Evolutionary conservation across 2,888 invertebrate genomes (phyloP).

Genomic region (Physocephala rufipes): DNA sequence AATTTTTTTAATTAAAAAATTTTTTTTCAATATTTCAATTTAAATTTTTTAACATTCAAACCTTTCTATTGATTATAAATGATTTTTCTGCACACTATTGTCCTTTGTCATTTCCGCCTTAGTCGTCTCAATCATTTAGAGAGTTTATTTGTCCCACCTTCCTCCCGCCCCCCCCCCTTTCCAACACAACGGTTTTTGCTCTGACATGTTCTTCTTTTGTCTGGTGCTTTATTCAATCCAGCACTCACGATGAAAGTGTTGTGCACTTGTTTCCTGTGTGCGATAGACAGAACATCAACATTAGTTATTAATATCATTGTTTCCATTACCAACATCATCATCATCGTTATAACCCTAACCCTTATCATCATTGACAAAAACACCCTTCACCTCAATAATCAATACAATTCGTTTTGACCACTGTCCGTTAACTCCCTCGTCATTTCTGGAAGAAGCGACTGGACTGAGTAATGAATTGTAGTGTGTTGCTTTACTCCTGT

Average conservation of each 20-base stretch:
- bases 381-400: not conserved
- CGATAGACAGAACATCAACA: not conserved
- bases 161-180: not conserved
- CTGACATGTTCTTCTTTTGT: too few relatives aligned
- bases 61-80: slow-evolving; percentile 19
- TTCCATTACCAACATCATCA: not conserved
- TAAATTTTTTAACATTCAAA: too few relatives aligned
- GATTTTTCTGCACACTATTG: slow-evolving; percentile 19
- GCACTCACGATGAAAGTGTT: not conserved
- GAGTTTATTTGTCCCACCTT: not conserved
- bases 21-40: too few relatives aligned
- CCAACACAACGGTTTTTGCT: not conserved
- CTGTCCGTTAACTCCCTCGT: slow-evolving; percentile 12
- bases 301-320: not conserved
- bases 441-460: not conserved
- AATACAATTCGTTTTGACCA: not conserved
- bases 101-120: slow-evolving; percentile 22
- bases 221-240: not conserved
- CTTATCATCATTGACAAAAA: not conserved
- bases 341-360: not conserved
- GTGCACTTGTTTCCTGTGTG: slow-evolving; percentile 8
- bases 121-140: slow-evolving; percentile 6
- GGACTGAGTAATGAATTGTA: slow-evolving; percentile 29
- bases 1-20: too few relatives aligned
- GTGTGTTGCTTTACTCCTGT: slow-evolving; percentile 9